Evolutionary conservation across 2,888 invertebrate species (phyloP).

Genomic region (Drosophila colorata): DNA sequence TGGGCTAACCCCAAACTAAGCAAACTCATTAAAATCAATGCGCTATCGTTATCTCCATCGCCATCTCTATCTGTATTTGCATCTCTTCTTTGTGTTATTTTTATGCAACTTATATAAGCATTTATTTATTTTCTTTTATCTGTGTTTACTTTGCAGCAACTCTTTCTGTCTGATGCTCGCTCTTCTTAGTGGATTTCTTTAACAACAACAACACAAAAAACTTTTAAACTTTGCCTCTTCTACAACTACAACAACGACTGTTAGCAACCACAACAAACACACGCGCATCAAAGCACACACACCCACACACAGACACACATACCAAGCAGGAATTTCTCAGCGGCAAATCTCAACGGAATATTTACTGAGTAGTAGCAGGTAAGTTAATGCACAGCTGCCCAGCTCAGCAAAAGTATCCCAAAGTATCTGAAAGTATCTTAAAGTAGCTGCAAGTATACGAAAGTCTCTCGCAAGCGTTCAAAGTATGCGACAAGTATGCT

Average conservation of each 20-base stretch:
- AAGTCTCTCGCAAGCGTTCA: slow-evolving; percentile 24
- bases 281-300: slow-evolving; percentile 15
- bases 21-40: slow-evolving; percentile 51
- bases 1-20: slow-evolving; percentile 34
- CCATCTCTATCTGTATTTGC: slow-evolving; percentile 3
- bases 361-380: slow-evolving; percentile 59
- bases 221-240: slow-evolving; percentile 56
- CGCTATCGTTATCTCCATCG: slow-evolving; percentile 24
- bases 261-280: slow-evolving; percentile 17
- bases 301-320: slow-evolving; percentile 21
- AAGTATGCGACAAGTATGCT: slow-evolving; percentile 67
- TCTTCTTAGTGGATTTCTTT: slow-evolving; percentile 72
- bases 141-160: slow-evolving; percentile 65
- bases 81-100: background rate
- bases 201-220: slow-evolving; percentile 54
- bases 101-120: slow-evolving; percentile 30
- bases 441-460: slow-evolving; percentile 44
- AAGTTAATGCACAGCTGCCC: slow-evolving; percentile 49
- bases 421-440: slow-evolving; percentile 49
- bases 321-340: slow-evolving; percentile 36
- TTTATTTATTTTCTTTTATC: slow-evolving; percentile 27
- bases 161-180: slow-evolving; percentile 70
- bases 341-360: slow-evolving; percentile 71
- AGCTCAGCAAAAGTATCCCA: slow-evolving; percentile 25
- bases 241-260: slow-evolving; percentile 37